Evolutionary conservation across 2,797 vertebrate genomes (phyloP).

Genomic region (Antennarius maculatus): DNA sequence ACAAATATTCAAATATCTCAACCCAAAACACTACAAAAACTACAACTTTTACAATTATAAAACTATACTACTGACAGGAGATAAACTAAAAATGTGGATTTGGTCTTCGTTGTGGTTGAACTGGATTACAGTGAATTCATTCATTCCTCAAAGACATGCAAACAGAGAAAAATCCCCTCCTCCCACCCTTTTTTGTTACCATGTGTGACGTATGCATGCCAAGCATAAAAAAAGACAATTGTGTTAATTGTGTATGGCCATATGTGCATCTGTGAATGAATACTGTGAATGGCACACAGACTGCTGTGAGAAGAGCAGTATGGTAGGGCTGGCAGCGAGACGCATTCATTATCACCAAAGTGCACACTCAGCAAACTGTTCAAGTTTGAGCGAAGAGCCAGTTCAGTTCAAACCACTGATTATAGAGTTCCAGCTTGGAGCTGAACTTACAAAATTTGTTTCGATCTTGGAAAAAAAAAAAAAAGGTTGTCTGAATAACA

Average conservation of each 20-base stretch:
- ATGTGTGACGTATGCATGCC: constrained; percentile 40
- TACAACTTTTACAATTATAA: no score
- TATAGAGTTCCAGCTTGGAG: no score
- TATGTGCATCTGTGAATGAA: constrained; percentile 37
- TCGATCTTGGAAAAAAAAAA: no score
- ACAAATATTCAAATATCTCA: no score
- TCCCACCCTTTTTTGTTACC: background rate
- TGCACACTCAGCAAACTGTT: constrained; percentile 57
- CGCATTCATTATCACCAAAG: constrained; percentile 42
- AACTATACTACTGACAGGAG: background rate
- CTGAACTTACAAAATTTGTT: no score
- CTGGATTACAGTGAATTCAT: constrained; percentile 69
- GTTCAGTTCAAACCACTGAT: background rate
- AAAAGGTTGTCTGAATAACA: no score
- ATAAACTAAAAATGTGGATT: constrained; percentile 54
- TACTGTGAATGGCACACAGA: constrained; percentile 38
- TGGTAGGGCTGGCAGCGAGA: constrained; percentile 33
- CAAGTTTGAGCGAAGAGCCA: constrained; percentile 3
- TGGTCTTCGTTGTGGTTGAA: constrained; percentile 40
- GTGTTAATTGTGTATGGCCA: constrained; percentile 13
- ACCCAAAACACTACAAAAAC: no score
- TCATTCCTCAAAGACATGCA: constrained; percentile 33
- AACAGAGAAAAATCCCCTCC: constrained; percentile 1
- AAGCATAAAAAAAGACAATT: constrained; percentile 5
- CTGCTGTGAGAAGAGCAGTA: constrained; percentile 44